phyloP scores from a whole-genome alignment of 2,797 vertebrate species.

The Malacoraja senta region DNA sequence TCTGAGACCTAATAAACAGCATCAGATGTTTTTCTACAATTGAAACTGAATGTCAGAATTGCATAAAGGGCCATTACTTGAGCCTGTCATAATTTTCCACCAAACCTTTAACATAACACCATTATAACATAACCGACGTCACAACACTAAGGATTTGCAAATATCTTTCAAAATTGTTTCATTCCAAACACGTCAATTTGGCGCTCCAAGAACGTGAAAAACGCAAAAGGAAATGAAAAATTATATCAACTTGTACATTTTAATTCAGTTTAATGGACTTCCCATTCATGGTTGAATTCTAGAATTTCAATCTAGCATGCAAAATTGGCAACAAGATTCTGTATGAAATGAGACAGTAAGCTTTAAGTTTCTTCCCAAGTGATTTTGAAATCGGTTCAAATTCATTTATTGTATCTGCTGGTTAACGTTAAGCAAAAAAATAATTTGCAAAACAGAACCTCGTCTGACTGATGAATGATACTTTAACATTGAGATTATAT shows the following conservation, averaged over 20 bases:
- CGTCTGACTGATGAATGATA: no score
- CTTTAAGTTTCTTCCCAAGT: background rate
- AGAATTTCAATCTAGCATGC: background rate
- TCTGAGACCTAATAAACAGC: background rate
- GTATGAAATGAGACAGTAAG: no score
- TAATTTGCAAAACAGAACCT: background rate
- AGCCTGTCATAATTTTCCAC: background rate
- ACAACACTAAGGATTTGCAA: background rate
- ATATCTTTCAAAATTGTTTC: background rate
- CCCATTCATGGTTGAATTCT: no score
- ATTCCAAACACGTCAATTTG: background rate
- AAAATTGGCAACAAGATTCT: background rate
- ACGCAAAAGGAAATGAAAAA: background rate
- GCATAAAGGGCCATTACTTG: background rate
- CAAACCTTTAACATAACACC: no score
- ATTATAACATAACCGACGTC: no score
- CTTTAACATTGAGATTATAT: no score
- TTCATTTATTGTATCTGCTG: background rate
- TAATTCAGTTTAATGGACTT: background rate
- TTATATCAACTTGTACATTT: background rate
- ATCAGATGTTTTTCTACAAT: background rate
- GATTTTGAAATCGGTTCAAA: background rate
- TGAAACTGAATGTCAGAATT: background rate
- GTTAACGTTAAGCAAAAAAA: background rate
- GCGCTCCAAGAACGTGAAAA: background rate